Base-by-base conservation (phyloP, 2,888 invertebrate species). In the Macrosoma leucophasiata region DNA sequence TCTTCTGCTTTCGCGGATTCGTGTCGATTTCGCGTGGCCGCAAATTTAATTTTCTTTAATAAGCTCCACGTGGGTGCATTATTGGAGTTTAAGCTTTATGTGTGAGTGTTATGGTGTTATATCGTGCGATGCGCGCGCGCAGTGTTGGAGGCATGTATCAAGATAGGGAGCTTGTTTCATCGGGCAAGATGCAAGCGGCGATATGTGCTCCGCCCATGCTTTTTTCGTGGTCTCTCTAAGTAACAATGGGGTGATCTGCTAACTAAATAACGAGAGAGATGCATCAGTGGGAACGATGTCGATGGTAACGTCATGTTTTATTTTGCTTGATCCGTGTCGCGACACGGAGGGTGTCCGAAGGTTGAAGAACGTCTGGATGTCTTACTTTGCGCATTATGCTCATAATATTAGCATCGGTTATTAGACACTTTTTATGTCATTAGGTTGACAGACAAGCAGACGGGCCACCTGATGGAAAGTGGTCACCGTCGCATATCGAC, bases 31-130 rank as follows among this genome's bases (percentile, higher is more conserved):
- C 70, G 75, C 76, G 67, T 70, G 72, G 72, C 76, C 62, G 75
- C 73, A 71, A 76, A 76, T 81, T 84, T 77, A 84, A 81, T 82
- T 82, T 82, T 79, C 77, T 81, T 81, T 81, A 82, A 79, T 81
- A 82, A 82, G 79, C 68, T 67, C 44, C 50, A 52, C 49, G 41
- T 24, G 41, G 37, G 36, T 33, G 18, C 21, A 19, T 19, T 41
- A 43, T 10, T 33, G 44, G 40, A 68, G 53, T 49, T 31, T 52
- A 33, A 19, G 41, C 60, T 58, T 57, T 74, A 52, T 47, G 1
- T 8, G 1, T 14, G 6, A n/a, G 15, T 3, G 29, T 29, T 53
- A 58, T 24, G 46, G 58, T 54, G 28, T 41, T 30, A 27, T 48
- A 35, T 69, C 19, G 57, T 20, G 27, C 37, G 58, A 19, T 9